Conservation (phyloP, 1,140 invertebrate species). For the Psilanteris sp. region DNA sequence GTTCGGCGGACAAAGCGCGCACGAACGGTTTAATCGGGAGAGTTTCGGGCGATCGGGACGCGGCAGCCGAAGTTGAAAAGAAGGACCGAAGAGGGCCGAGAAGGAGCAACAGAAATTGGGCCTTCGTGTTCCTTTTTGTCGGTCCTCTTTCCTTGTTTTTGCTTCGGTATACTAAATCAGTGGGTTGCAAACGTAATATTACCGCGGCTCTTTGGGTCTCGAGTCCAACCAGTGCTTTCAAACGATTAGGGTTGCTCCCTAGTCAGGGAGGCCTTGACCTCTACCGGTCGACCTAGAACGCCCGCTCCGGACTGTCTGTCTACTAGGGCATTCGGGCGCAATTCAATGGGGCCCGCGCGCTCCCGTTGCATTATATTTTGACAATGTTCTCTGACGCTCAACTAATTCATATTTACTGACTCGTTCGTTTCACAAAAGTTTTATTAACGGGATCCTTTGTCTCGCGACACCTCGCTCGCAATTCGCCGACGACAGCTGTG, state of each 20-base stretch:
- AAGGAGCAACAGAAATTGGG: conserved; percentile 18
- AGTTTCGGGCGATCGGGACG: too few species aligned
- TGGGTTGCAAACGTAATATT: conserved; percentile 64
- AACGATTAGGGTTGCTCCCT: conserved; percentile 66
- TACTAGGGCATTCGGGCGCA: conserved; percentile 56
- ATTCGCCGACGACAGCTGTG: neutral
- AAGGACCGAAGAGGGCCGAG: conserved; percentile 2
- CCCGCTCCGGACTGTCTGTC: conserved; percentile 67
- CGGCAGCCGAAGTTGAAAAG: conserved; percentile 2
- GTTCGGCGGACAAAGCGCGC: too few species aligned
- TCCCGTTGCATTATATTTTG: conserved; percentile 56
- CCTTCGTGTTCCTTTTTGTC: conserved; percentile 13
- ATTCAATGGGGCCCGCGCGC: conserved; percentile 49
- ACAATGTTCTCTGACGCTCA: conserved; percentile 40
- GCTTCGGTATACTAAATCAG: conserved; percentile 54
- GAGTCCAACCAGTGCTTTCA: conserved; percentile 52
- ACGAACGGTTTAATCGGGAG: too few species aligned
- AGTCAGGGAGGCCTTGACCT: conserved; percentile 76
- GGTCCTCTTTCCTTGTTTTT: conserved; percentile 45
- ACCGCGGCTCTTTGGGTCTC: conserved; percentile 56
- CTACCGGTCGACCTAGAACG: conserved; percentile 74
- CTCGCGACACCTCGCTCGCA: conserved; percentile 39
- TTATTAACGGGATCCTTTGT: conserved; percentile 53
- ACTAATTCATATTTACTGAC: conserved; percentile 57
- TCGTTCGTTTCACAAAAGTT: conserved; percentile 40